Conservation (phyloP, 2,888 invertebrate species). For the Parnassius glacialis region DNA sequence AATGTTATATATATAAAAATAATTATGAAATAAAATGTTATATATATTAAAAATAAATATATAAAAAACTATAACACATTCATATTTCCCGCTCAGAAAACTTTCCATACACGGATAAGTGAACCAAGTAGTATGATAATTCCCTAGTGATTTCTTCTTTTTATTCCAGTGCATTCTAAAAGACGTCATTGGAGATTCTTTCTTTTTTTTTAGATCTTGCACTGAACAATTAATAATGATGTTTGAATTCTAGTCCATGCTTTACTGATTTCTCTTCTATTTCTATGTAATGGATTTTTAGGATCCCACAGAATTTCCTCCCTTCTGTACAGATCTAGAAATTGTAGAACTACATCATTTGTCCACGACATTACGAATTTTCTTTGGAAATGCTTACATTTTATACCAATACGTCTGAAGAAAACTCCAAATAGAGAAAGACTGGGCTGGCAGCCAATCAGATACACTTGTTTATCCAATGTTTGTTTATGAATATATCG, state of each 20-base stretch:
- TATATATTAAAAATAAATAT: no score
- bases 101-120: constrained; percentile 64
- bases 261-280: constrained; percentile 56
- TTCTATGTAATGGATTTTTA: constrained; percentile 58
- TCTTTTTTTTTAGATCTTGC: constrained; percentile 65
- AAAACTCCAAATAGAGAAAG: constrained; percentile 34
- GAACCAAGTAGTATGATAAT: constrained; percentile 65
- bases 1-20: no score
- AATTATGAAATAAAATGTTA: no score
- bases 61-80: constrained; percentile 41
- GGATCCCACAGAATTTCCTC: constrained; percentile 70
- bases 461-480: constrained; percentile 49
- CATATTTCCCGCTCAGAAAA: constrained; percentile 68
- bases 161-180: constrained; percentile 61
- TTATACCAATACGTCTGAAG: constrained; percentile 34
- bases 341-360: constrained; percentile 62
- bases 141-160: constrained; percentile 48
- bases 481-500: constrained; percentile 61
- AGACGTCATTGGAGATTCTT: constrained; percentile 71
- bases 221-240: constrained; percentile 52
- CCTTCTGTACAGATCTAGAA: constrained; percentile 60
- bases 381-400: constrained; percentile 24
- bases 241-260: constrained; percentile 68
- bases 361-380: constrained; percentile 56
- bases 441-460: constrained; percentile 48